phyloP scores from a whole-genome alignment of 2,113 vertebrate genomes.

The Nycticebus coucang region DNA sequence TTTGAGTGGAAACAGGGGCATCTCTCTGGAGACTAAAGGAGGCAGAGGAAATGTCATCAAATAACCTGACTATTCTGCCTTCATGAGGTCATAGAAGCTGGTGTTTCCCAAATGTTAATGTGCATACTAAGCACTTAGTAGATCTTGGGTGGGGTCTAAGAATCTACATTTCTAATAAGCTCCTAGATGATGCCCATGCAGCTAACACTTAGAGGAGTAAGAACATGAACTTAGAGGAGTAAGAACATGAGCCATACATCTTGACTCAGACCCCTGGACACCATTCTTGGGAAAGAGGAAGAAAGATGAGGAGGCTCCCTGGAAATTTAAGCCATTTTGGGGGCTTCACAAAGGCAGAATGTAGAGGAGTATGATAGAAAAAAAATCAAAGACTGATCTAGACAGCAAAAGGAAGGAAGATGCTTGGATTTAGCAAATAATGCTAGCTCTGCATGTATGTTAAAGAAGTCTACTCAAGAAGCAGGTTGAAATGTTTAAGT shows the following conservation, averaged over 20 bases:
- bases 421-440: background rate
- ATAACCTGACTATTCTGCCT: background rate
- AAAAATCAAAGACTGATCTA: background rate
- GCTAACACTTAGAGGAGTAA: background rate
- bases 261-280: background rate
- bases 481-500: background rate
- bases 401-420: conserved; percentile 1
- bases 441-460: background rate
- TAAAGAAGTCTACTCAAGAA: background rate
- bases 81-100: background rate
- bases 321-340: background rate
- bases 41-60: background rate
- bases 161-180: background rate
- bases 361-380: background rate
- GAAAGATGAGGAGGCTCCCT: background rate
- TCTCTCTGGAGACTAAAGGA: background rate
- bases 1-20: background rate
- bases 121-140: background rate
- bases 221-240: background rate
- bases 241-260: background rate
- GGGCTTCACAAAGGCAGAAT: background rate
- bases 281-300: conserved; percentile 16
- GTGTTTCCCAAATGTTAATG: background rate
- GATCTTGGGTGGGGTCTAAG: background rate
- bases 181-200: background rate